Percentiles rank a stretch among this genome's conserved stretches.
Evolutionary conservation across 2,888 invertebrate species (phyloP).

Genomic region (Osmoderma eremita): DNA sequence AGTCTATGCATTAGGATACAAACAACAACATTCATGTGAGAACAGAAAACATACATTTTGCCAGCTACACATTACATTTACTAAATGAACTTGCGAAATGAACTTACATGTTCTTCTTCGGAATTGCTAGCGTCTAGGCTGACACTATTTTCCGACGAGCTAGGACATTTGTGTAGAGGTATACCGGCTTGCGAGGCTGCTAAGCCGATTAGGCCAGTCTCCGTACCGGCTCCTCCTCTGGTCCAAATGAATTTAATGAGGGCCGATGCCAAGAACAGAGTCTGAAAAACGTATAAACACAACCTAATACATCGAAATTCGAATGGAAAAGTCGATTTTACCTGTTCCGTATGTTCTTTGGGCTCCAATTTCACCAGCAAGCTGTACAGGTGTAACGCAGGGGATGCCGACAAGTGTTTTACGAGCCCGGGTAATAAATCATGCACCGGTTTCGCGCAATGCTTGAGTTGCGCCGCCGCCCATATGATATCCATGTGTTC

Average conservation of each 20-base stretch:
- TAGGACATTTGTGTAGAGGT: conserved; percentile 67
- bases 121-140: conserved; percentile 82
- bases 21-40: too few relatives aligned
- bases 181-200: conserved; percentile 64
- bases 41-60: too few relatives aligned
- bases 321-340: conserved; percentile 57
- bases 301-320: neutral
- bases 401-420: conserved; percentile 87
- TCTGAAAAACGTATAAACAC: conserved; percentile 66
- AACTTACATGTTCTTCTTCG: conserved; percentile 73
- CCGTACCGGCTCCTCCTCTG: conserved; percentile 68
- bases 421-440: conserved; percentile 90
- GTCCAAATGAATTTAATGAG: conserved; percentile 93
- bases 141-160: conserved; percentile 82
- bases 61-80: too few relatives aligned
- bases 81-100: too few relatives aligned
- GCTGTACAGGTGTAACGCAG: conserved; percentile 88
- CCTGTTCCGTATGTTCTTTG: conserved; percentile 92
- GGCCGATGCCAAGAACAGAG: conserved; percentile 88
- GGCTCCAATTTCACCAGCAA: conserved; percentile 88
- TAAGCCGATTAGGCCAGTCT: conserved; percentile 60
- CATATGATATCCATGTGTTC: conserved; percentile 93
- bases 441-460: conserved; percentile 93
- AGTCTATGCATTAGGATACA: too few relatives aligned
- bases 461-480: conserved; percentile 95